Conservation (phyloP, 2,888 invertebrate genomes). For the Diogma glabrata region DNA sequence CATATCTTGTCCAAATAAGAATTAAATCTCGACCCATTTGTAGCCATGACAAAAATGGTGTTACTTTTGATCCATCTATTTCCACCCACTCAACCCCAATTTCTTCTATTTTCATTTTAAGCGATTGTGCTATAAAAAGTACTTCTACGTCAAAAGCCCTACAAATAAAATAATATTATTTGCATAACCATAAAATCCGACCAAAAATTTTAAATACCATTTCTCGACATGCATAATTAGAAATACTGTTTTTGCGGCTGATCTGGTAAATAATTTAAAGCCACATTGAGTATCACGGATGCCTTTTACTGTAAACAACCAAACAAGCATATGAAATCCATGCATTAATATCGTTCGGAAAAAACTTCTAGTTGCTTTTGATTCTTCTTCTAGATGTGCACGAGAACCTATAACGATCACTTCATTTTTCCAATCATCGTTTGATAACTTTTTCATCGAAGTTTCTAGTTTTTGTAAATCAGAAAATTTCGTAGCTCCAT, state of each 20-base stretch:
- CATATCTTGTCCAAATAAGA: conserved; percentile 85
- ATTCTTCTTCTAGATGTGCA: conserved; percentile 88
- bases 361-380: conserved; percentile 66
- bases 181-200: neutral
- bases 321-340: conserved; percentile 92
- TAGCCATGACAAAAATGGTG: conserved; percentile 91
- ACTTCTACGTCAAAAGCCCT: conserved; percentile 99
- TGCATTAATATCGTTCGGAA: conserved; percentile 87
- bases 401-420: conserved; percentile 85
- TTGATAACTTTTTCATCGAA: conserved; percentile 43
- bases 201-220: conserved; percentile 51
- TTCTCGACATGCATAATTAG: conserved; percentile 84
- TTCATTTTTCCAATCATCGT: conserved; percentile 40
- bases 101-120: conserved; percentile 76
- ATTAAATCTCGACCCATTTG: conserved; percentile 93
- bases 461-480: conserved; percentile 75
- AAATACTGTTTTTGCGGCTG: conserved; percentile 70
- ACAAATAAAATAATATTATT: conserved; percentile 16
- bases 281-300: conserved; percentile 97
- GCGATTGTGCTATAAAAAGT: conserved; percentile 78
- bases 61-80: conserved; percentile 82
- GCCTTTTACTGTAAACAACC: conserved; percentile 82
- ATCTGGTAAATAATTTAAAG: conserved; percentile 86
- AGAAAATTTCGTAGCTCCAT: conserved; percentile 92
- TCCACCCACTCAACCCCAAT: conserved; percentile 92